These are phyloP conservation scores for Esox lucius DNA, from an alignment of 2,797 vertebrate genomes.

Conservation along the genomic window DNA sequence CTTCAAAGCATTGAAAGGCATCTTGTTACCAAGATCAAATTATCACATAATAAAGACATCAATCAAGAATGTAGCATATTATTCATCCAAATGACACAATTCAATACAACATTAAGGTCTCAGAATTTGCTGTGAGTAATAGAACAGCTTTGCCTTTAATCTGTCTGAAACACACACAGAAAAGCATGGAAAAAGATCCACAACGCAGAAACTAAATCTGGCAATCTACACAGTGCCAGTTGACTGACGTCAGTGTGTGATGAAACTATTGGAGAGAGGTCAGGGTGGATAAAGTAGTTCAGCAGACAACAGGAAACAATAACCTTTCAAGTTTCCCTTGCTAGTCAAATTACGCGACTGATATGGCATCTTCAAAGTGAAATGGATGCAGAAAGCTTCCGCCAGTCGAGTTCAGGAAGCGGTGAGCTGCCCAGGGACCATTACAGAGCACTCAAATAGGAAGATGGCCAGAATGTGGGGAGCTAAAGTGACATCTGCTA, in stretches of 20 bases:
- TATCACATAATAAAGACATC: too few relatives aligned
- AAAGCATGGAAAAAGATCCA: constrained; percentile 41
- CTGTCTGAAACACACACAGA: constrained; percentile 3
- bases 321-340: constrained; percentile 71
- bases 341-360: constrained; percentile 67
- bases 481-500: constrained; percentile 80
- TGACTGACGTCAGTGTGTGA: constrained; percentile 45
- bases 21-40: background rate
- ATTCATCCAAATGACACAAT: background rate
- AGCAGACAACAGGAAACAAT: constrained; percentile 78
- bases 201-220: constrained; percentile 55
- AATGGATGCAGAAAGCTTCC: constrained; percentile 78
- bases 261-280: constrained; percentile 53
- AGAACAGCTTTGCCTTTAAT: background rate
- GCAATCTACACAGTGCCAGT: constrained; percentile 43
- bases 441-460: constrained; percentile 74
- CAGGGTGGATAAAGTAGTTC: constrained; percentile 58
- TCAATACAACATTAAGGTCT: background rate
- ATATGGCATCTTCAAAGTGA: constrained; percentile 78
- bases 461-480: constrained; percentile 74
- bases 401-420: constrained; percentile 74
- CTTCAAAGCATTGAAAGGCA: background rate
- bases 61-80: background rate
- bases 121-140: background rate
- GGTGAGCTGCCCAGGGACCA: constrained; percentile 75